Conservation (phyloP, 2,113 vertebrate genomes). For the Hystrix brachyura region DNA sequence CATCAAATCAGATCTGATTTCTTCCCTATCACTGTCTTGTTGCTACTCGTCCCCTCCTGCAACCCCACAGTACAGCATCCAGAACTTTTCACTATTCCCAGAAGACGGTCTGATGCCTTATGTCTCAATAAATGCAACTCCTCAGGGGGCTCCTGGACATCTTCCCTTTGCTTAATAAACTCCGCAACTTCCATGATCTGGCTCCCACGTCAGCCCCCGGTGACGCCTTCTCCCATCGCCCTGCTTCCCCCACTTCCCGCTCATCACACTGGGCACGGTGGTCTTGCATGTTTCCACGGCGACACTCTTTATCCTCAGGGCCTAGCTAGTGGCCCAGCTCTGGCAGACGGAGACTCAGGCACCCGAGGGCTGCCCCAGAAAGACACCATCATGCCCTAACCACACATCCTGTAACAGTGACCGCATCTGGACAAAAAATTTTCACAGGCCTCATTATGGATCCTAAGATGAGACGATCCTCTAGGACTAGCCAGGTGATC, state of each 20-base stretch:
- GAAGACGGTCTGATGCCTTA: not conserved
- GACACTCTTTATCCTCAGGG: not conserved
- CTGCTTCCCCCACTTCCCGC: not conserved
- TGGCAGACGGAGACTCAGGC: not conserved
- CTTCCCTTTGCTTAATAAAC: not conserved
- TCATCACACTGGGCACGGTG: not conserved
- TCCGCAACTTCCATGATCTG: not conserved
- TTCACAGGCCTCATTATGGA: not conserved
- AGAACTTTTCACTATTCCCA: not conserved
- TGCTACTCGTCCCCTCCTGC: accelerated
- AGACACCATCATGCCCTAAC: not conserved
- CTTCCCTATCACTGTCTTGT: not conserved
- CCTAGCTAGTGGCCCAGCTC: not conserved
- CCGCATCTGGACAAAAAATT: not conserved
- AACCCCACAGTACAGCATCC: not conserved
- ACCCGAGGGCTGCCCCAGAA: not conserved
- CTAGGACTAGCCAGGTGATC: not conserved
- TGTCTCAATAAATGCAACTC: not conserved
- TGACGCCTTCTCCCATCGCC: not conserved
- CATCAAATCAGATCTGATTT: not conserved
- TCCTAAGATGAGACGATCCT: not conserved
- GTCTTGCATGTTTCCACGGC: not conserved
- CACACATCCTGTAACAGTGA: not conserved
- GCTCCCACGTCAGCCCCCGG: not conserved
- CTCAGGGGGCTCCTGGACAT: accelerated